These are phyloP conservation scores for Ceyx melanurus DNA, from an alignment of 2,113 vertebrate genomes.

Conservation along the genomic window DNA sequence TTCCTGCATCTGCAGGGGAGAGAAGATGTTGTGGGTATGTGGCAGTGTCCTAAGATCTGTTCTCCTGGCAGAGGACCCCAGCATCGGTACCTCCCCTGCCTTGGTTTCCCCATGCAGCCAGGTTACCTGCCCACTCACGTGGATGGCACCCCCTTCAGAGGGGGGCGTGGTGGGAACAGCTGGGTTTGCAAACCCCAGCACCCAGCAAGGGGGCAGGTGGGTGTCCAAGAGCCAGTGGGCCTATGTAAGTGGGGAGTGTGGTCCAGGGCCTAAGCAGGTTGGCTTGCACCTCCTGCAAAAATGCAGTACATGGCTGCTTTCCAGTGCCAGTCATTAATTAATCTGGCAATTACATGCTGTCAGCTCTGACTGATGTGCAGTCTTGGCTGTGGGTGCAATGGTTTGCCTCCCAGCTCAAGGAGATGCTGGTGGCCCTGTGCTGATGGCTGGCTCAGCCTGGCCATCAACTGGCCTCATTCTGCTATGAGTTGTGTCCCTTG, in stretches of 20 bases:
- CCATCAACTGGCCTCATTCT: not conserved
- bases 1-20: fast-evolving
- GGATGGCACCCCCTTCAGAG: not conserved
- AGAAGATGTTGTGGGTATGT: not conserved
- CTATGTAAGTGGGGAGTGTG: not conserved
- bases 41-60: not conserved
- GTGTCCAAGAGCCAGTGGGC: not conserved
- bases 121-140: fast-evolving
- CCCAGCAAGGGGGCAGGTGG: fast-evolving
- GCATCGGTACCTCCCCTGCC: not conserved
- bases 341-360: not conserved
- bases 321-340: not conserved
- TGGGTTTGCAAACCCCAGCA: not conserved
- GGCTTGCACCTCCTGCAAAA: not conserved
- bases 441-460: not conserved
- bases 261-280: not conserved
- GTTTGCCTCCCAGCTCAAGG: not conserved
- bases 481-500: not conserved
- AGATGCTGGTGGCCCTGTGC: not conserved
- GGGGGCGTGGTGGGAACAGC: not conserved
- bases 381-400: not conserved
- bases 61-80: not conserved
- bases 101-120: not conserved
- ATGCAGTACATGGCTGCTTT: not conserved
- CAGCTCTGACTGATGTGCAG: fast-evolving